Evolutionary conservation across 2,113 vertebrate genomes (phyloP).

Genomic region (Pica pica): DNA sequence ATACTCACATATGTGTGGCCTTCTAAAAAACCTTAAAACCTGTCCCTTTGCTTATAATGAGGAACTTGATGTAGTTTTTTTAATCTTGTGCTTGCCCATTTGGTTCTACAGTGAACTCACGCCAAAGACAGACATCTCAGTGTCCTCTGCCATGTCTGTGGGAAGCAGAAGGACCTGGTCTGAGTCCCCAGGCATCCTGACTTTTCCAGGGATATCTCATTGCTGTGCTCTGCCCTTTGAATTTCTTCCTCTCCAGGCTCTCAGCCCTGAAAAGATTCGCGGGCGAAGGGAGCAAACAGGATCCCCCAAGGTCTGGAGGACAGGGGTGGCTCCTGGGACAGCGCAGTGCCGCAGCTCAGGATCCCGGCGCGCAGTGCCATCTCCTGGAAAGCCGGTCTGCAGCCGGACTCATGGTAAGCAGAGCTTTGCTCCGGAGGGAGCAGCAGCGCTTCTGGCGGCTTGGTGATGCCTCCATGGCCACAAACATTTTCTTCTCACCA

Average conservation of each 20-base stretch:
- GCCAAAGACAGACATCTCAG: background rate
- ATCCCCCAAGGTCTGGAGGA: background rate
- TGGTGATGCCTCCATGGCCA: background rate
- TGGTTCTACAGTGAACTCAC: background rate
- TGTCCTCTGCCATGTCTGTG: background rate
- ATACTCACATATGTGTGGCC: background rate
- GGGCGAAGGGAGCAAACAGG: background rate
- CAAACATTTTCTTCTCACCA: background rate
- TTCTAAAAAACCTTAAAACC: background rate
- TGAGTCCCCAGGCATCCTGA: background rate
- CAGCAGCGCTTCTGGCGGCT: background rate
- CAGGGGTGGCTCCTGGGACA: background rate
- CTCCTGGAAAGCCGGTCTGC: conserved; percentile 4
- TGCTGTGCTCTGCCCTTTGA: background rate
- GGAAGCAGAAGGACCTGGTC: background rate
- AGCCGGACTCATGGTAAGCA: background rate
- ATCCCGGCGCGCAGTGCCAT: background rate
- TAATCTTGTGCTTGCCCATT: background rate
- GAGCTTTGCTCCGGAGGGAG: background rate
- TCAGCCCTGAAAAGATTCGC: background rate
- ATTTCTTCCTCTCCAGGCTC: background rate
- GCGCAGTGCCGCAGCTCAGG: background rate
- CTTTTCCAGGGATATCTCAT: background rate
- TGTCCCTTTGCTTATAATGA: background rate
- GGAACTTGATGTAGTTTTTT: background rate